phyloP scores from a whole-genome alignment of 2,113 vertebrate species.

The Mustela nigripes region DNA sequence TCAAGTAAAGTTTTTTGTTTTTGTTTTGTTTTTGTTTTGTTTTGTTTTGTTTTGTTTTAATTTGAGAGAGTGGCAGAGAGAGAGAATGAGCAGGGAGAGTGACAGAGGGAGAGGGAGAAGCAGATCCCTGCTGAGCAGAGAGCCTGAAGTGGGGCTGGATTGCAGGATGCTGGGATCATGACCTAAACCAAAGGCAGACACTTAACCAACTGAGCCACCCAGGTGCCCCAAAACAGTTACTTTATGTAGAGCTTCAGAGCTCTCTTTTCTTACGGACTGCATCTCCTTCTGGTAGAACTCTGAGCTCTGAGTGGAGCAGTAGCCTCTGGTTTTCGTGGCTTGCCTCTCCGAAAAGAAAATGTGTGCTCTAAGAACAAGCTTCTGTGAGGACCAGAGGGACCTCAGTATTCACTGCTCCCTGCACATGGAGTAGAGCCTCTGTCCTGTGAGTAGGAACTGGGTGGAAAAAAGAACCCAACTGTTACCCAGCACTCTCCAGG shows the following conservation, averaged over 20 bases:
- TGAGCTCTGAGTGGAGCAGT: not conserved
- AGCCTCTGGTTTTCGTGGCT: not conserved
- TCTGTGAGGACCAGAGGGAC: rapidly evolving
- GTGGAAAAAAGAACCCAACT: not conserved
- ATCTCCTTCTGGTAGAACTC: not conserved
- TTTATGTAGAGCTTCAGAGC: not conserved
- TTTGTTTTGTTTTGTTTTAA: too few species aligned
- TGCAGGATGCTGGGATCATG: too few species aligned
- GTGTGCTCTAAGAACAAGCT: not conserved
- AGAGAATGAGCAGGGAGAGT: too few species aligned
- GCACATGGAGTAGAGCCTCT: rapidly evolving
- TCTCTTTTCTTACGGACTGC: not conserved
- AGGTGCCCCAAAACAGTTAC: not conserved
- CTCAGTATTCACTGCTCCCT: not conserved
- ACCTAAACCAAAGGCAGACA: too few species aligned
- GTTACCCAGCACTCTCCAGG: rapidly evolving
- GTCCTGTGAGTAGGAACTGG: not conserved
- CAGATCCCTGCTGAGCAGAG: too few species aligned
- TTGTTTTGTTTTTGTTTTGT: too few species aligned
- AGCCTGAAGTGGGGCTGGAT: too few species aligned
- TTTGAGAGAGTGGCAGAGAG: too few species aligned
- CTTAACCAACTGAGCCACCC: too few species aligned
- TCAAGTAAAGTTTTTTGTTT: not conserved
- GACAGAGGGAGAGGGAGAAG: too few species aligned
- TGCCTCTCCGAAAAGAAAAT: not conserved